A percentile compares a stretch with the other conserved stretches of the same genome.
Conservation (phyloP, 2,797 vertebrate species). For the Poeciliopsis infans region DNA sequence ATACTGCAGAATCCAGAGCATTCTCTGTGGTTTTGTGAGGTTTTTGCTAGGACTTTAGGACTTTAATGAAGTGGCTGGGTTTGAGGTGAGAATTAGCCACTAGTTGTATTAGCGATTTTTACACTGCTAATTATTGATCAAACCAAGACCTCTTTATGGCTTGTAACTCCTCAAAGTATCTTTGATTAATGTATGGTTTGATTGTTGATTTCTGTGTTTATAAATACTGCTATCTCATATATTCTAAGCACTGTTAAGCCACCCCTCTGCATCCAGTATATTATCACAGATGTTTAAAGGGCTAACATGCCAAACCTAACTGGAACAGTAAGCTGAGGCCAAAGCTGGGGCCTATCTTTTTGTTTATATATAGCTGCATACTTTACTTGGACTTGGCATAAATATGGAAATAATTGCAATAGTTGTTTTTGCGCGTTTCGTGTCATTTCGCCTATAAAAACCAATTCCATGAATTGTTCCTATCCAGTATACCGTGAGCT, state of each 20-base stretch:
- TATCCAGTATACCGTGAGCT: conserved; percentile 66
- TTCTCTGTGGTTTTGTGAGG: conserved; percentile 59
- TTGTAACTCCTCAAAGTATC: conserved; percentile 52
- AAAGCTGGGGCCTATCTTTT: conserved; percentile 59
- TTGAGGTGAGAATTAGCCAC: conserved; percentile 76
- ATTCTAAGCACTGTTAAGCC: conserved; percentile 78
- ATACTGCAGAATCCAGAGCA: conserved; percentile 48
- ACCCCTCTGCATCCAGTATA: conserved; percentile 69
- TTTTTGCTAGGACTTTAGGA: conserved; percentile 53
- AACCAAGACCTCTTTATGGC: conserved; percentile 60
- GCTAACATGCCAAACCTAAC: conserved; percentile 81
- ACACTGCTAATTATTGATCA: conserved; percentile 78
- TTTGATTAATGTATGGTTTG: conserved; percentile 31
- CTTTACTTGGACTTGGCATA: conserved; percentile 67
- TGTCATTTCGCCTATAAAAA: conserved; percentile 62
- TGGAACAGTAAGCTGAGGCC: conserved; percentile 74
- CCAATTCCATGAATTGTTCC: conserved; percentile 81
- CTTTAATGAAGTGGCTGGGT: conserved; percentile 54
- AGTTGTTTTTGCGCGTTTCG: conserved; percentile 38
- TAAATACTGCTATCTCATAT: conserved; percentile 72
- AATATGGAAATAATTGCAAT: conserved; percentile 64
- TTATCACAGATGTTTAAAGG: conserved; percentile 75
- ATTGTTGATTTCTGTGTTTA: conserved; percentile 68
- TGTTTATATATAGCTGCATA: conserved; percentile 70
- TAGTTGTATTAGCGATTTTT: conserved; percentile 75